Conservation (phyloP, 2,888 invertebrate genomes). For the Caenorhabditis angaria region DNA sequence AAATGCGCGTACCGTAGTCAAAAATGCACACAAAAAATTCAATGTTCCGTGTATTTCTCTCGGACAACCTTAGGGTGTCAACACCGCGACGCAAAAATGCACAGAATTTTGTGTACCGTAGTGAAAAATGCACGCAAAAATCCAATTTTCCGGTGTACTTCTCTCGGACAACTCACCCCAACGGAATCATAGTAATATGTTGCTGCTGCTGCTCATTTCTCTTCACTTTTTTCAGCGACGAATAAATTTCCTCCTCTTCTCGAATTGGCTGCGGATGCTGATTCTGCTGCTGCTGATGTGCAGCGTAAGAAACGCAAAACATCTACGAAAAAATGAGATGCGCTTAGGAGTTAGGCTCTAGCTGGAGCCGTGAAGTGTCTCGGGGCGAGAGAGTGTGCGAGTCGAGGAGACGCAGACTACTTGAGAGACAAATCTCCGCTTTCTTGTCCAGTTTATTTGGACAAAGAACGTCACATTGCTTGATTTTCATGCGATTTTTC, state of each 20-base stretch:
- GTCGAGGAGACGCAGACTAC: neutral
- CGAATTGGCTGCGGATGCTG: slow-evolving; percentile 34
- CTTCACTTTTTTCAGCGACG: slow-evolving; percentile 37
- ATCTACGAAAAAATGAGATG: slow-evolving; percentile 10
- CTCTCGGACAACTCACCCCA: slow-evolving; percentile 20
- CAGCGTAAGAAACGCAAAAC: slow-evolving; percentile 43
- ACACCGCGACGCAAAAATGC: no score
- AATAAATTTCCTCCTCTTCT: slow-evolving; percentile 41
- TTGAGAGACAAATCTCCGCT: neutral
- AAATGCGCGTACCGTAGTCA: no score
- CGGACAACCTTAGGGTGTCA: no score
- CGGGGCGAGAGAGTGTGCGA: neutral
- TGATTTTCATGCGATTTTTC: no score
- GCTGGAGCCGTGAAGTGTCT: slow-evolving; percentile 1
- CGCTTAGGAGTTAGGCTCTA: no score
- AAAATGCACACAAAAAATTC: no score
- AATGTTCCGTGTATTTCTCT: no score
- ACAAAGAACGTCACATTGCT: no score
- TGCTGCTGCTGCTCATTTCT: slow-evolving; percentile 4
- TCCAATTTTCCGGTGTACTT: neutral
- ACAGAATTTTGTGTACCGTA: no score
- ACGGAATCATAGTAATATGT: slow-evolving; percentile 40
- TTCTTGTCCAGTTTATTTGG: neutral
- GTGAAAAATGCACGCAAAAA: no score
- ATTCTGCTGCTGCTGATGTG: no score